Evolutionary conservation across 2,113 vertebrate genomes (phyloP), one percentile per base, ranked within the genome.

Genomic region (Labeo rohita): DNA sequence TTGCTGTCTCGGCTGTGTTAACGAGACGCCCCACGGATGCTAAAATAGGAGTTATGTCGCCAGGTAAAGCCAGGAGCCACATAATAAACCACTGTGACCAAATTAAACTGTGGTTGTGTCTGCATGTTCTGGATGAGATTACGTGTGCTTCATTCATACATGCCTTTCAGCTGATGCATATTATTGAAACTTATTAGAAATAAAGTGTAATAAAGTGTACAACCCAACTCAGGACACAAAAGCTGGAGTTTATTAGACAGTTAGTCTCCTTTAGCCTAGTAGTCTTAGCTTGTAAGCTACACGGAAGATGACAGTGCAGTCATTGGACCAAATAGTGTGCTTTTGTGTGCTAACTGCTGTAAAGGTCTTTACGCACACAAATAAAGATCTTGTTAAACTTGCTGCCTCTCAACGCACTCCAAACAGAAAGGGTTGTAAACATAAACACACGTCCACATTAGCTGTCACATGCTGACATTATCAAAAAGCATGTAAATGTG

Each of bases 71-170:
- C 84, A 80, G 73, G 63, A 79, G 61, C 70, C 81, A 78, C 76
- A 88, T 79, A 86, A 88, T 86, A 85, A 80, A 87, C 50, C 84
- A 86, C 86, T 89, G 88, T 86, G 81, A 86, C 70, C 84, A 86
- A 88, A 84, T 84, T 86, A 86, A 85, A 80, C 77, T 21, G 80
- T 85, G 89, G 65, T 70, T 70, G 28, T 83, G 36, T 84, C 79
- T 85, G 77, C 85, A 83, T 45, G 72, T 56, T 74, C 47, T 23
- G 61, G 49, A 72, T 85, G 72, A 85, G 83, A 85, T 54, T 85
- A 11, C 43, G 13, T 86, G 68, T 72, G 45, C 70, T 77, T 16
- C 75, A 77, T 54, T 75, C 45, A 49, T 15, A n/a, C 73, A 74
- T 49, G 72, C 13, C 21, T 75, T 75, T 63, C 18, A 23, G 74